Evolutionary conservation across 2,888 invertebrate species (phyloP).

Genomic region (Cantharis rustica): DNA sequence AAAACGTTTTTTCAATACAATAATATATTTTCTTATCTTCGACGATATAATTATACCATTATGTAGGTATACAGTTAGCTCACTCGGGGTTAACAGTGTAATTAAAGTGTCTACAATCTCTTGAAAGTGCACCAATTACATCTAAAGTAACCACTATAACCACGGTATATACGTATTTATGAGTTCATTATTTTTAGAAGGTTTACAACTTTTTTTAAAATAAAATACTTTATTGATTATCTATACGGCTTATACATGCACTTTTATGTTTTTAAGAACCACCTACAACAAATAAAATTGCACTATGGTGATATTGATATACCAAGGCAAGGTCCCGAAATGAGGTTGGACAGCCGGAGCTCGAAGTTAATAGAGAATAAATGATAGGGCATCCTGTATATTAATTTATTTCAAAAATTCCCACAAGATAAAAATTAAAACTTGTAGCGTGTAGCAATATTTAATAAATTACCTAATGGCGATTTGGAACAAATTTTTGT

Average conservation of each 20-base stretch:
- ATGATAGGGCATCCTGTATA: background rate
- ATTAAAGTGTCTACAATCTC: constrained; percentile 4
- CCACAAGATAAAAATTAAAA: background rate
- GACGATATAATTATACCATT: background rate
- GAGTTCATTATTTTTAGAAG: constrained; percentile 1
- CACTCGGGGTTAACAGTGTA: constrained; percentile 1
- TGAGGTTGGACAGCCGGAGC: background rate
- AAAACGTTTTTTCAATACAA: background rate
- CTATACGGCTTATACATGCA: background rate
- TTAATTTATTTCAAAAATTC: background rate
- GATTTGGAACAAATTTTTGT: background rate
- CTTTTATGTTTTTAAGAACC: background rate
- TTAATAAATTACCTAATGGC: background rate
- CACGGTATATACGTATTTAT: background rate
- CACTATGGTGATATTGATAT: background rate
- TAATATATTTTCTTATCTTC: background rate
- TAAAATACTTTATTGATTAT: background rate
- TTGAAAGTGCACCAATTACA: constrained; percentile 4
- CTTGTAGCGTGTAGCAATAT: background rate
- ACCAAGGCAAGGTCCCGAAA: background rate
- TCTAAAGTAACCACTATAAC: constrained; percentile 1
- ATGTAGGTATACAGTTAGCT: background rate
- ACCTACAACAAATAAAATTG: background rate
- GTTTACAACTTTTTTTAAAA: background rate
- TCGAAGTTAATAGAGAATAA: background rate